Evolutionary conservation across 1,140 invertebrate genomes (phyloP).

Genomic region (Aphis craccivora): DNA sequence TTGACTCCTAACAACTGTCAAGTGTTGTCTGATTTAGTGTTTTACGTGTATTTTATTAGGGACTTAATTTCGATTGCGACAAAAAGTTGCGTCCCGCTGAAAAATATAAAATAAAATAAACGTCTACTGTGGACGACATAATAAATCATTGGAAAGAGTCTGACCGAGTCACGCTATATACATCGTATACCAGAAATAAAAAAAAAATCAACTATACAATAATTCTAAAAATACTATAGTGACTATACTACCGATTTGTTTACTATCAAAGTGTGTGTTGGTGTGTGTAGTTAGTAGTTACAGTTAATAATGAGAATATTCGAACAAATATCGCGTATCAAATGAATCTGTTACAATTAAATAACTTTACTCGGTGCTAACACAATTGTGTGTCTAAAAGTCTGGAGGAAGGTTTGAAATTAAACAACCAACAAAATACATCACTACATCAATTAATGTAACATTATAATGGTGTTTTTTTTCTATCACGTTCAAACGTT

Average conservation of each 20-base stretch:
- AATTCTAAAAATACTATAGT: conserved; percentile 22
- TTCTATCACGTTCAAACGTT: neutral
- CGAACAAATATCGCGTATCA: too few species aligned
- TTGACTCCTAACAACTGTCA: neutral
- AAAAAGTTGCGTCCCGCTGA: conserved; percentile 16
- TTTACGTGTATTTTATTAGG: conserved; percentile 25
- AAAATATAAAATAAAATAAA: conserved; percentile 30
- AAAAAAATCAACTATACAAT: neutral
- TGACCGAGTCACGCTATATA: neutral
- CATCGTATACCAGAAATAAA: neutral
- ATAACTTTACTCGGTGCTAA: neutral
- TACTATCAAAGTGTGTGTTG: neutral
- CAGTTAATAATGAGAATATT: neutral
- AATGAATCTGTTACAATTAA: neutral
- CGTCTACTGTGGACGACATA: neutral
- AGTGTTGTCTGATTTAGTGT: conserved; percentile 13
- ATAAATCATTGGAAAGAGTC: conserved; percentile 32
- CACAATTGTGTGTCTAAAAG: neutral
- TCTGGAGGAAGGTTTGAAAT: neutral
- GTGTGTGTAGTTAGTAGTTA: neutral
- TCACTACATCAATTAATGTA: neutral
- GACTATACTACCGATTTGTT: neutral
- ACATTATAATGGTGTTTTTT: neutral
- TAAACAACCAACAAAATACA: neutral
- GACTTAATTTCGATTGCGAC: conserved; percentile 26